Evolutionary conservation across 2,888 invertebrate genomes (phyloP).

Genomic region (Idaea straminata): DNA sequence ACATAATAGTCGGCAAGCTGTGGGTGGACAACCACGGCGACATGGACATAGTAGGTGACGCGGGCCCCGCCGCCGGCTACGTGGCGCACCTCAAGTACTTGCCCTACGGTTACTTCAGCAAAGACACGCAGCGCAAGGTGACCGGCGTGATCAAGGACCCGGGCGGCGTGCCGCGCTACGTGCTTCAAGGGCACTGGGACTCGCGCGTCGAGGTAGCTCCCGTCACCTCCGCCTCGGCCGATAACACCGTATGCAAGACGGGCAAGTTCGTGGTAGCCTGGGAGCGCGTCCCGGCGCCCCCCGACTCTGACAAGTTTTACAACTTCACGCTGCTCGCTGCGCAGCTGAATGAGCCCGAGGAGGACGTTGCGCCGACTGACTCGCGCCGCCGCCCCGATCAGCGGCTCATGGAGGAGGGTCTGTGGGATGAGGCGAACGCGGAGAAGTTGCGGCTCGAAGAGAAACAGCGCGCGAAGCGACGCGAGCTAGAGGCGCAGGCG

Average conservation of each 20-base stretch:
- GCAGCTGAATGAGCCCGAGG: constrained; percentile 97
- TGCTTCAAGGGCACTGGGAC: constrained; percentile 96
- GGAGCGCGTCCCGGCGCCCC: constrained; percentile 88
- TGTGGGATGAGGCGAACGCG: constrained; percentile 94
- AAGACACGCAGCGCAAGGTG: constrained; percentile 96
- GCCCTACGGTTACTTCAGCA: constrained; percentile 98
- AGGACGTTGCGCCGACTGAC: constrained; percentile 96
- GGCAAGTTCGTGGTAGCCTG: constrained; percentile 92
- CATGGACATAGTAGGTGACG: constrained; percentile 93
- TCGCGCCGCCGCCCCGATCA: constrained; percentile 96
- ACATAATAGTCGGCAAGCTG: constrained; percentile 99
- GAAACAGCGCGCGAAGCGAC: constrained; percentile 92
- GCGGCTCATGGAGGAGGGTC: constrained; percentile 96
- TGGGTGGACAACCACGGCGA: constrained; percentile 99
- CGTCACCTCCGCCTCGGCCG: constrained; percentile 86
- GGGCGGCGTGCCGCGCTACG: constrained; percentile 83
- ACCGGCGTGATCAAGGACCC: constrained; percentile 85
- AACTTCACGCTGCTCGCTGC: constrained; percentile 97
- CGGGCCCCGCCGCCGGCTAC: constrained; percentile 92
- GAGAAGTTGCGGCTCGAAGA: constrained; percentile 94
- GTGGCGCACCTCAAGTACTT: constrained; percentile 98
- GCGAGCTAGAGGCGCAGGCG: constrained; percentile 88
- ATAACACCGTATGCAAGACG: constrained; percentile 95
- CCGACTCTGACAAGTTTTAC: constrained; percentile 88
- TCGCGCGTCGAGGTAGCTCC: constrained; percentile 95